Base-by-base conservation (phyloP, 1,140 invertebrate genomes). In the Danaus melanippus region DNA sequence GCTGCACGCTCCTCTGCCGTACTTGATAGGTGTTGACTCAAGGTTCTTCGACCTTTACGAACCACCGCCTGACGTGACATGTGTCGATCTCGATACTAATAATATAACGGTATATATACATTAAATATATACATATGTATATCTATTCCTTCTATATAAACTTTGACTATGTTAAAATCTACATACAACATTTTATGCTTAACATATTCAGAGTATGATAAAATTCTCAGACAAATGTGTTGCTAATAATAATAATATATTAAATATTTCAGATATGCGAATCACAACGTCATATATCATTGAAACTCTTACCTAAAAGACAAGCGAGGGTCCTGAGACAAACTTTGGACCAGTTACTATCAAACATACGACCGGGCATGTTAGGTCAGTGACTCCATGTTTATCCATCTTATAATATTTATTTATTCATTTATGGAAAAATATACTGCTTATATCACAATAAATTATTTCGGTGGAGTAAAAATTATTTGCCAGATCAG, bases 41-140 rank as follows among this genome's bases (percentile, higher is more conserved):
- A 90, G 97, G 54, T 99, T 99, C 88, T 99, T 99, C 84, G 98
- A 99, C 83, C 87, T 99, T 4, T 98, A 97, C 77, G 97, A 99
- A 76, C 97, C 96, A 40, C 98, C 98, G 15, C 87, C 92, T 9
- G 98, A 99, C 88, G 97, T 99, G 1, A 97, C 95, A 49, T 99
- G 98, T 87, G 93, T 99, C 12, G 98, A 99, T 90, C 89, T 99
- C 67, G 98, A 99, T 77, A 99, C 98, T 8, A 97, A 97, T 74
- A 97, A 96, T 65, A 94, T 96, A 55, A 94, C 93, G 44, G 92
- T 94, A 80, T 84, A 11, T 53, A n/a, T 8, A 6, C 10, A 10
- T n/a, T 40, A 41, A 40, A 12, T 6, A 17, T 48, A 40, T 46
- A 39, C 9, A 43, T 17, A 40, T 61, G 6, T 32, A 32, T 32